Evolutionary conservation across 2,797 vertebrate genomes (phyloP).

Genomic region (Hipposideros larvatus): DNA sequence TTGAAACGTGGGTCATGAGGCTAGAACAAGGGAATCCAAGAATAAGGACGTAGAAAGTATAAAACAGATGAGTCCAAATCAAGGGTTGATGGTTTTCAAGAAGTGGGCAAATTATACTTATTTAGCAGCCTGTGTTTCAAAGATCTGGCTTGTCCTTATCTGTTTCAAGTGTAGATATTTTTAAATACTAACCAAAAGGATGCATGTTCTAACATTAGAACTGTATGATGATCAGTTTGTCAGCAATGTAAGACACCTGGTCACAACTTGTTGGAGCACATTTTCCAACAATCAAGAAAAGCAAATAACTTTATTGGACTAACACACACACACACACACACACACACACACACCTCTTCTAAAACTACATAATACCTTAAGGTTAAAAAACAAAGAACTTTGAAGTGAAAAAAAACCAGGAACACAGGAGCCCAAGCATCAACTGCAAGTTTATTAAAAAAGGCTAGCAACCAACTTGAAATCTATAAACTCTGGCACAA

Average conservation of each 20-base stretch:
- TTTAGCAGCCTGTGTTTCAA: not conserved
- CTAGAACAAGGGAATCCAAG: not conserved
- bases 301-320: conserved; percentile 40
- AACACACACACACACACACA: not conserved
- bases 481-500: conserved; percentile 46
- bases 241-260: not conserved
- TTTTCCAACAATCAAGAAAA: conserved; percentile 63
- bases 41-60: not conserved
- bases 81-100: not conserved
- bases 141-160: not conserved
- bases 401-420: not conserved
- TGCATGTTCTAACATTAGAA: conserved; percentile 13
- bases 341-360: not conserved
- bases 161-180: not conserved
- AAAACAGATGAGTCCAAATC: not conserved
- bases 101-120: not conserved
- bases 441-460: conserved; percentile 46
- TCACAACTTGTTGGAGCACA: conserved; percentile 41
- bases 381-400: conserved; percentile 25
- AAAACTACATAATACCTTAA: conserved; percentile 1
- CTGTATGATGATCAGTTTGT: not conserved
- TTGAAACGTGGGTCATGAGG: not conserved
- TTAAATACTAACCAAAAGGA: not conserved
- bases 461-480: conserved; percentile 37
- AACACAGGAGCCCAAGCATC: not conserved